Percentiles rank a stretch among this genome's conserved stretches.
These are phyloP conservation scores for Heliangelus exortis DNA, from an alignment of 2,797 vertebrate genomes.

Conservation along the genomic window DNA sequence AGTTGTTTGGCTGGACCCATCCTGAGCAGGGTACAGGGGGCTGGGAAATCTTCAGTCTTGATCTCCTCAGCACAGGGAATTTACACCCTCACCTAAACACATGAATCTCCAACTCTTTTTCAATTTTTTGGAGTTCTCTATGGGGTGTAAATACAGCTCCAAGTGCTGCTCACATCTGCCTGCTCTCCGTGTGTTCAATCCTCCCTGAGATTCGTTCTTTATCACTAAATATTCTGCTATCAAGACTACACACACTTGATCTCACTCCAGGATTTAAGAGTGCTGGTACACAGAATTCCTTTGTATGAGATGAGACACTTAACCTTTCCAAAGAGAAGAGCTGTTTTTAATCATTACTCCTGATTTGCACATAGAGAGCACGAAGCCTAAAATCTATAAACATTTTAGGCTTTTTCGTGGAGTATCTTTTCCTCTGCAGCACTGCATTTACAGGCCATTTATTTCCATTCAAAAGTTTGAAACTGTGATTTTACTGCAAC, in stretches of 20 bases:
- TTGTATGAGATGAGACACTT: conserved; percentile 65
- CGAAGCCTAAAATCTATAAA: not conserved
- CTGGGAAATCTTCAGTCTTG: not conserved
- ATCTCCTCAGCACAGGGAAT: not conserved
- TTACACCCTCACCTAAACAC: not conserved
- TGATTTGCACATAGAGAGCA: conserved; percentile 36
- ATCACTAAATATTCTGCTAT: conserved; percentile 60
- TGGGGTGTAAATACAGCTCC: not conserved
- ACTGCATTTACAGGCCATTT: conserved; percentile 11
- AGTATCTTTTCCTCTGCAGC: not conserved
- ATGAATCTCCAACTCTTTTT: not conserved
- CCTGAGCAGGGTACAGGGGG: not conserved
- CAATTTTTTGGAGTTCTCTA: fast-evolving
- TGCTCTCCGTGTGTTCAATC: conserved; percentile 29
- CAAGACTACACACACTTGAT: conserved; percentile 58
- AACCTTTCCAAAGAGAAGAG: conserved; percentile 52
- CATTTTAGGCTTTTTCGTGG: not conserved
- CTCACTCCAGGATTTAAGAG: conserved; percentile 41
- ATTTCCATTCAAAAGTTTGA: conserved; percentile 28
- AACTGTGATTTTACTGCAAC: not conserved
- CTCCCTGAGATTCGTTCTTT: conserved; percentile 21
- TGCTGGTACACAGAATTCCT: conserved; percentile 42
- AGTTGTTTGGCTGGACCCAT: not conserved
- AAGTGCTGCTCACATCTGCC: conserved; percentile 47
- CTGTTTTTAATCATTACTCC: conserved; percentile 60